These are phyloP conservation scores for Hedya salicella DNA, from an alignment of 2,888 invertebrate species.

Conservation along the genomic window DNA sequence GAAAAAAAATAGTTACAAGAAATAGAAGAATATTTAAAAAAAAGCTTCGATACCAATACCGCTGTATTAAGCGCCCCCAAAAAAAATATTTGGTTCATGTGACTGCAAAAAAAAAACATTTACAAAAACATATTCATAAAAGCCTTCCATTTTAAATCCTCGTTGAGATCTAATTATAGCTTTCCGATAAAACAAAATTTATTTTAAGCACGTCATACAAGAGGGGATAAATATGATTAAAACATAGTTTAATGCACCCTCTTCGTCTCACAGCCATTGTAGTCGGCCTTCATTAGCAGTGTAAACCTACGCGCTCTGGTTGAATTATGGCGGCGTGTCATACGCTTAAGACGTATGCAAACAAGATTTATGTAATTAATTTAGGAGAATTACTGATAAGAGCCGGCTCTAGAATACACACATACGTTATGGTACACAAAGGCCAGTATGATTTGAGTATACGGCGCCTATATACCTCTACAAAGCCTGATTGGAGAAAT, in stretches of 20 bases:
- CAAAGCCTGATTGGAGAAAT: neutral
- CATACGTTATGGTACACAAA: constrained; percentile 74
- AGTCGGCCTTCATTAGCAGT: constrained; percentile 79
- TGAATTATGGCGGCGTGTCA: constrained; percentile 82
- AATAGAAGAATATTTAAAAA: too few relatives aligned
- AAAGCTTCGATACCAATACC: too few relatives aligned
- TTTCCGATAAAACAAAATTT: neutral
- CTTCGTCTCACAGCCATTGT: constrained; percentile 54
- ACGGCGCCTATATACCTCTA: constrained; percentile 10
- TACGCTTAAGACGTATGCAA: constrained; percentile 84
- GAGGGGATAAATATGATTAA: constrained; percentile 11
- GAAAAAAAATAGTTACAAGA: too few relatives aligned
- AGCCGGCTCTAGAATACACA: constrained; percentile 73
- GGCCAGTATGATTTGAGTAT: constrained; percentile 49
- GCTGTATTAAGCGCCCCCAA: too few relatives aligned
- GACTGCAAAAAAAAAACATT: too few relatives aligned
- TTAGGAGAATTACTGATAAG: constrained; percentile 75
- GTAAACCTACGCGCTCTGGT: constrained; percentile 72
- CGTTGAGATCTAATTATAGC: neutral
- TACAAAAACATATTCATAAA: too few relatives aligned
- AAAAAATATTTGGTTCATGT: too few relatives aligned
- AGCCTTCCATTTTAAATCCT: too few relatives aligned
- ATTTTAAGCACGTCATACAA: neutral
- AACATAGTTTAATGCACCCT: constrained; percentile 48
- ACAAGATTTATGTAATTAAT: constrained; percentile 86